Percentiles rank a stretch among this genome's conserved stretches.
phyloP scores from a whole-genome alignment of 2,888 invertebrate genomes.

The Nymphalis polychloros region DNA sequence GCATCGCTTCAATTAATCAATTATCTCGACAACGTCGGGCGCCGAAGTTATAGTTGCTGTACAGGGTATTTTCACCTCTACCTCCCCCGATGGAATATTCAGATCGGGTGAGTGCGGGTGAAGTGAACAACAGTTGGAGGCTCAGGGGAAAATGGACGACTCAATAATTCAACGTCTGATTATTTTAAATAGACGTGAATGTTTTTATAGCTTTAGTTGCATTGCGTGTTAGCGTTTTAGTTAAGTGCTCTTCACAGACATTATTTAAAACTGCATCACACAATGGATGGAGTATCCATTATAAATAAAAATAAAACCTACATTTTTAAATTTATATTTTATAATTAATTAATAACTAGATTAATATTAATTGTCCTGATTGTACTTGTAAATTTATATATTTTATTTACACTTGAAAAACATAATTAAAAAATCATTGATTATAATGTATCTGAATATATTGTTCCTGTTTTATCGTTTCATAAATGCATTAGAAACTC shows the following conservation, averaged over 20 bases:
- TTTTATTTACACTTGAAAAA: too few relatives aligned
- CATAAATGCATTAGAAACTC: too few relatives aligned
- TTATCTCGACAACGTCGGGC: conserved; percentile 55
- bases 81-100: conserved; percentile 19
- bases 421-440: too few relatives aligned
- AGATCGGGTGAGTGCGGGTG: conserved; percentile 27
- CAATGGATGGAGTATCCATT: too few relatives aligned
- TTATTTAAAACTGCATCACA: not conserved
- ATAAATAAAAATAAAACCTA: too few relatives aligned
- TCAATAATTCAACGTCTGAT: conserved; percentile 52
- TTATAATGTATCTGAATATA: too few relatives aligned
- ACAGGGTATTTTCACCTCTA: conserved; percentile 30
- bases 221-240: conserved; percentile 21
- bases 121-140: conserved; percentile 35
- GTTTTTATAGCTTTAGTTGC: conserved; percentile 26
- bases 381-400: too few relatives aligned
- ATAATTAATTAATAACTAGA: too few relatives aligned
- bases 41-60: conserved; percentile 48
- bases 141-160: conserved; percentile 45
- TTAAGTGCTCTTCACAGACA: not conserved
- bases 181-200: conserved; percentile 49
- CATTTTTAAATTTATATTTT: too few relatives aligned
- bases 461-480: too few relatives aligned
- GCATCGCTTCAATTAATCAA: conserved; percentile 63
- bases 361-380: too few relatives aligned